Base-by-base conservation (phyloP, 2,888 invertebrate species). In the Pollenia amentaria region DNA sequence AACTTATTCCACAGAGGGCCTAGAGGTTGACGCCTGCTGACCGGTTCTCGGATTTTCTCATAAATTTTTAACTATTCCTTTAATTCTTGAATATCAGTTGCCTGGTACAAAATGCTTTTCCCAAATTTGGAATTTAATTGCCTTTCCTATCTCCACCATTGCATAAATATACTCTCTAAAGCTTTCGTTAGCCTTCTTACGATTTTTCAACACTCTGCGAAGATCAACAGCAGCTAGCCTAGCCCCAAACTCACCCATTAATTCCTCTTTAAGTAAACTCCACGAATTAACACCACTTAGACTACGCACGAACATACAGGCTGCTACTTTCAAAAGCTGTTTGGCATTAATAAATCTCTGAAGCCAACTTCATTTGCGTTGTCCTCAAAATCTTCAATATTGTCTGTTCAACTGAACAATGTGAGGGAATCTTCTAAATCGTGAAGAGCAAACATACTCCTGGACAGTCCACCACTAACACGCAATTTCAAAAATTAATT, bases 301-400 rank as follows among this genome's bases (percentile, higher is more conserved):
- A 14, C 67, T 87, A 42, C 82, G 65, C 2, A 84, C 57, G 42
- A 77, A 81, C 6, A 84, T 60, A 69, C 62, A 77, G 3, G 87
- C 84, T 18, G 78, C 84, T n/a, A 81, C 84, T 8, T 12, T 44
- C 12, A 87, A 62, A 55, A 84, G 55, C 46, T 87, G 83, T 64
- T 84, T 87, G 11, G 62, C 84, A 46, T 87, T 81, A n/a, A 87
- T 80, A 53, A 70, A 83, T 53, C 72, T 65, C 46, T 72, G 72
- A 10, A 72, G 9, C 57, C 57, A n/a, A 72, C 72, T 2, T 46
- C 72, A 6, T 72, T 44, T 29, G 57, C 21, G 7, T 72, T 57
- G n/a, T 72, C 44, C 3, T 57, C 57, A 46, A 72, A 72, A 10
- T 72, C 57, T 10, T 55, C 21, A 29, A 67, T 67, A 67, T 48